These are phyloP conservation scores for Caenorhabditis uteleia DNA, from an alignment of 2,888 invertebrate genomes.

Conservation along the genomic window DNA sequence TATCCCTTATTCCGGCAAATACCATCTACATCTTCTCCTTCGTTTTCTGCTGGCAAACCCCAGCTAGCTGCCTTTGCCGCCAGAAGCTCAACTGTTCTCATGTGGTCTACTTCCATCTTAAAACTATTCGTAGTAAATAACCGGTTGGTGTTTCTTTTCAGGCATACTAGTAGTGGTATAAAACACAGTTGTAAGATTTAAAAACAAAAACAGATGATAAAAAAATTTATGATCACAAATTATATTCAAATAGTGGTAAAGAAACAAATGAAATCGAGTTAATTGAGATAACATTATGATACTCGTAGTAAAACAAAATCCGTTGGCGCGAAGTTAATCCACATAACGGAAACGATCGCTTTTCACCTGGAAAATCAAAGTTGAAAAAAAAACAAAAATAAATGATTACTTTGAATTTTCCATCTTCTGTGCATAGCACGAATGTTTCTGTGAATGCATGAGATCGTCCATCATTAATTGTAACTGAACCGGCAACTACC, in stretches of 20 bases:
- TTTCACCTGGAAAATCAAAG: conserved; percentile 39
- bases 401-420: conserved; percentile 45
- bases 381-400: neutral
- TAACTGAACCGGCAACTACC: conserved; percentile 33
- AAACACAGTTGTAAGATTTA: neutral
- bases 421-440: conserved; percentile 40
- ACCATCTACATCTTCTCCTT: conserved; percentile 15
- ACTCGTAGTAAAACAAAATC: too few relatives aligned
- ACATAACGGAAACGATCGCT: conserved; percentile 56
- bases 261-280: conserved; percentile 3
- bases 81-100: conserved; percentile 48
- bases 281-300: too few relatives aligned
- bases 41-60: conserved; percentile 37
- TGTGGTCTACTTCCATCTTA: conserved; percentile 54
- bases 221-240: conserved; percentile 4
- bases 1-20: neutral
- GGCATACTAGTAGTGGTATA: neutral
- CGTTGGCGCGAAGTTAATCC: too few relatives aligned
- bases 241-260: neutral
- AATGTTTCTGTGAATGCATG: conserved; percentile 47
- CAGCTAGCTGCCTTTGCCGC: conserved; percentile 34
- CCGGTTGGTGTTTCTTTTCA: neutral
- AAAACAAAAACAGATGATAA: too few relatives aligned
- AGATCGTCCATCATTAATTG: conserved; percentile 16
- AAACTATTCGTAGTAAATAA: too few relatives aligned